phyloP scores from a whole-genome alignment of 2,888 invertebrate genomes.

The Drosophila prostipennis region DNA sequence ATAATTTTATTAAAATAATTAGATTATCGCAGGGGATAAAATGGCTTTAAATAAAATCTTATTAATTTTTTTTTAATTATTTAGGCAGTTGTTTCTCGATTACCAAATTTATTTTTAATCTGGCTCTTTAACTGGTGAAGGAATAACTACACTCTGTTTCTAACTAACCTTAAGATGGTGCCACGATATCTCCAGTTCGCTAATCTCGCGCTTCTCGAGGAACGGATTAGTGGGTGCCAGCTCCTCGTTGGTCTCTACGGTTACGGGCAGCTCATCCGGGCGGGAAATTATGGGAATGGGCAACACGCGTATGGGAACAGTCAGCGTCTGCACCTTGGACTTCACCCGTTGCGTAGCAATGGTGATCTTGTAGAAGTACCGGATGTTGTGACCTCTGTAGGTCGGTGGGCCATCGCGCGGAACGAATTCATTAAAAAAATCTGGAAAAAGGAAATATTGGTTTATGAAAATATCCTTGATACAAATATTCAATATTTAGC shows the following conservation, averaged over 20 bases:
- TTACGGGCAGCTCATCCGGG: constrained; percentile 90
- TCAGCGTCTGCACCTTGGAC: constrained; percentile 94
- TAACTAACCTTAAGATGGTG: constrained; percentile 90
- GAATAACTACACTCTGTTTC: too few relatives aligned
- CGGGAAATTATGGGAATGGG: constrained; percentile 91
- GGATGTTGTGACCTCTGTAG: constrained; percentile 96
- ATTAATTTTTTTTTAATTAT: too few relatives aligned
- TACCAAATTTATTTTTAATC: too few relatives aligned
- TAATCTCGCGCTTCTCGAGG: constrained; percentile 91
- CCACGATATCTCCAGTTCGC: constrained; percentile 93
- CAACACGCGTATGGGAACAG: constrained; percentile 96
- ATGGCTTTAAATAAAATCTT: too few relatives aligned
- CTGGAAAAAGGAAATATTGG: constrained; percentile 84
- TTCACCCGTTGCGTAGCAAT: constrained; percentile 98
- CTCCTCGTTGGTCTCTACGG: constrained; percentile 94
- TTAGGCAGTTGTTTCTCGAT: too few relatives aligned
- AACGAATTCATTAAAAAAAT: constrained; percentile 94
- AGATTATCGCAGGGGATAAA: too few relatives aligned
- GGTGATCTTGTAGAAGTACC: constrained; percentile 98
- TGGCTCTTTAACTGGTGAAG: too few relatives aligned
- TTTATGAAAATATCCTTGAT: too few relatives aligned
- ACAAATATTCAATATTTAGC: too few relatives aligned
- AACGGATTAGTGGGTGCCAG: constrained; percentile 97
- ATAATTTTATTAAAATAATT: too few relatives aligned
- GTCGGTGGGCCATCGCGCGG: constrained; percentile 97